phyloP scores from a whole-genome alignment of 2,888 invertebrate genomes.

The Hypolimnas misippus region DNA sequence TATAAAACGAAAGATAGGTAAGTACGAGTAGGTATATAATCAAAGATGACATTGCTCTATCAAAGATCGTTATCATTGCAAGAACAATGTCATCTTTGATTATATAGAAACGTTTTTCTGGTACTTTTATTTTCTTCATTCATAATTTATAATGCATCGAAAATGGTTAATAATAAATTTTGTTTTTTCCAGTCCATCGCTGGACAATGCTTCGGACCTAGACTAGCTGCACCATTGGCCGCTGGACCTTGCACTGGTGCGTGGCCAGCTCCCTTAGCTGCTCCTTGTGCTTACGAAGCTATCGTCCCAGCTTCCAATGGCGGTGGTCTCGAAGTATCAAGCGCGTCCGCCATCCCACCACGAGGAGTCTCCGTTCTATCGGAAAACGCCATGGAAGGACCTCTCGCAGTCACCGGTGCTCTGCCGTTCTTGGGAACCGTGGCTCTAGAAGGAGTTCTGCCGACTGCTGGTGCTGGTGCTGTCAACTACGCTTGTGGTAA shows the following conservation, averaged over 20 bases:
- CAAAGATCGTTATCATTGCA: too few species aligned
- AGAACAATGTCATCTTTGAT: too few species aligned
- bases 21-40: too few species aligned
- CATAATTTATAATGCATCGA: too few species aligned
- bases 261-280: neutral
- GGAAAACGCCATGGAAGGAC: constrained; percentile 53
- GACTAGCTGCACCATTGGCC: constrained; percentile 6
- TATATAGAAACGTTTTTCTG: too few species aligned
- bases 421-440: constrained; percentile 52
- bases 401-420: constrained; percentile 46
- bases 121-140: too few species aligned
- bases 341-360: constrained; percentile 46
- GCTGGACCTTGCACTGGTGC: constrained; percentile 15
- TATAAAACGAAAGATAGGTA: too few species aligned
- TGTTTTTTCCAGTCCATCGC: constrained; percentile 43
- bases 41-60: too few species aligned
- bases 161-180: too few species aligned
- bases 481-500: constrained; percentile 51
- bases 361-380: constrained; percentile 49
- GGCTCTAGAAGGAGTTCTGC: constrained; percentile 51
- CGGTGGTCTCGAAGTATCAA: constrained; percentile 47
- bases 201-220: constrained; percentile 41
- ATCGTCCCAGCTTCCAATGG: constrained; percentile 40
- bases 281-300: constrained; percentile 23
- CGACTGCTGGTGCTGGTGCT: constrained; percentile 52